Conservation (phyloP, 2,113 vertebrate species). For the Pycnonotus jocosus region DNA sequence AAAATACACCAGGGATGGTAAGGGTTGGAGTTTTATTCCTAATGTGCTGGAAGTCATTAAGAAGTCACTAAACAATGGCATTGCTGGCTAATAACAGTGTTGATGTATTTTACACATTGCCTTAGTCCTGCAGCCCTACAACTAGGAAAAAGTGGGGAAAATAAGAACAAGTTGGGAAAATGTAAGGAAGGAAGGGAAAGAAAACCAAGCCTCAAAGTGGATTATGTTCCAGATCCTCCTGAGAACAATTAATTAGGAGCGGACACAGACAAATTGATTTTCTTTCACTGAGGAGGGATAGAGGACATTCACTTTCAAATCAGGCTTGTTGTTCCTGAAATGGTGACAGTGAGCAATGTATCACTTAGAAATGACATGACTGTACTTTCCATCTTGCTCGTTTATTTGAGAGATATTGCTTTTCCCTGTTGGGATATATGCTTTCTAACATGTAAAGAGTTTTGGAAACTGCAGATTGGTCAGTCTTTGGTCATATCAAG, state of each 20-base stretch:
- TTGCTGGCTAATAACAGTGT: background rate
- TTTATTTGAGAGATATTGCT: background rate
- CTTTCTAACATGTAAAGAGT: background rate
- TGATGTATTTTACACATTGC: background rate
- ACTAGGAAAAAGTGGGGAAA: background rate
- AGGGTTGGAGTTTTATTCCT: background rate
- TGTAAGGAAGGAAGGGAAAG: background rate
- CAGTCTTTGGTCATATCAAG: background rate
- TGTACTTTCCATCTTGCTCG: background rate
- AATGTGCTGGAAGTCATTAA: background rate
- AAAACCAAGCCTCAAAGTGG: background rate
- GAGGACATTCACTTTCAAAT: conserved; percentile 40
- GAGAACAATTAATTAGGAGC: conserved; percentile 35
- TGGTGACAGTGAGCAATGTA: conserved; percentile 24
- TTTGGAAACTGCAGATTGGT: background rate
- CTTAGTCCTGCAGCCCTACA: background rate
- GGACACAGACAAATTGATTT: conserved; percentile 41
- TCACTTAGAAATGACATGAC: conserved; percentile 36
- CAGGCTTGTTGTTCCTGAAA: conserved; percentile 23
- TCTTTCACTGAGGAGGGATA: conserved; percentile 27
- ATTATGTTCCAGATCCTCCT: conserved; percentile 14
- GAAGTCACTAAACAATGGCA: background rate
- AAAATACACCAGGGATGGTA: background rate
- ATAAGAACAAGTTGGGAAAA: background rate
- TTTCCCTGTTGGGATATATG: background rate